Percentiles rank a stretch among this genome's conserved stretches.
These are phyloP conservation scores for Corythornis vintsioides DNA, from an alignment of 2,113 vertebrate species.

Conservation along the genomic window DNA sequence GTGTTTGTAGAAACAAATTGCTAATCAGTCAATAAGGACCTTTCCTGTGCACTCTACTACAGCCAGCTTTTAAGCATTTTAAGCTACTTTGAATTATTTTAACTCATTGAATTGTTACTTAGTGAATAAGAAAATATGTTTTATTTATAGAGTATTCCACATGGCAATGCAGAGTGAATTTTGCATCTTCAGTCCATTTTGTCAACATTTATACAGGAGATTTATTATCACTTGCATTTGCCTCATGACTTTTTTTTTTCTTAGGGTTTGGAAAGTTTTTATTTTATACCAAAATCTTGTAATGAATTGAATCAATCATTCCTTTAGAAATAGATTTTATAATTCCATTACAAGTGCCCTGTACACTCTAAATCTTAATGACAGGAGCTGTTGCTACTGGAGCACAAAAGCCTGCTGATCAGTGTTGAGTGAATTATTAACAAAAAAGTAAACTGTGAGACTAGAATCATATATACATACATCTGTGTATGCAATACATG, in stretches of 20 bases:
- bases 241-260: not conserved
- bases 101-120: constrained; percentile 60
- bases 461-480: not conserved
- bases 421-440: not conserved
- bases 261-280: not conserved
- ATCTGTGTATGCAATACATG: not conserved
- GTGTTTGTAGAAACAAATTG: constrained; percentile 73
- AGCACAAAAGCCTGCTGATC: not conserved
- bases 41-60: constrained; percentile 16
- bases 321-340: constrained; percentile 51
- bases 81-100: constrained; percentile 55
- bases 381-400: not conserved
- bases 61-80: constrained; percentile 66
- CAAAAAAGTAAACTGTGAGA: not conserved
- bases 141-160: constrained; percentile 60
- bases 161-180: not conserved
- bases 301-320: constrained; percentile 46
- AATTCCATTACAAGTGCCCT: constrained; percentile 22
- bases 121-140: constrained; percentile 58
- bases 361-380: constrained; percentile 29
- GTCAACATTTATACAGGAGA: constrained; percentile 14
- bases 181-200: constrained; percentile 9
- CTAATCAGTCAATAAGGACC: constrained; percentile 72
- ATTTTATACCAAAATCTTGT: not conserved
- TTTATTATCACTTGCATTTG: constrained; percentile 20